A percentile compares a stretch with the other conserved stretches of the same genome.
Evolutionary conservation across 35 echinoderm and acorn worm species (phyloP).

Genomic region (Apostichopus japonicus): DNA sequence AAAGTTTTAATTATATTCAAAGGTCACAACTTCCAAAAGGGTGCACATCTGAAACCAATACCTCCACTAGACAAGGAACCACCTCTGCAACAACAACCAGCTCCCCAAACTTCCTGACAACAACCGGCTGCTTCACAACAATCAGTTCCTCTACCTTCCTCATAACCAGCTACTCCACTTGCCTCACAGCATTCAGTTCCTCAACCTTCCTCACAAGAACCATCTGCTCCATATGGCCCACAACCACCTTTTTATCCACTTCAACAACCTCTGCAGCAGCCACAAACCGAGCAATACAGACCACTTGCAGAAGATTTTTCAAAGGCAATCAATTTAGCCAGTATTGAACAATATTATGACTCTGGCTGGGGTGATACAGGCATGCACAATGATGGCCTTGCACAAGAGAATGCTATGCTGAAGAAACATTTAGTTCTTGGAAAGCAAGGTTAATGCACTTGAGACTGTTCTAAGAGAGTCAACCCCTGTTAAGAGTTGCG

Average conservation of each 20-base stretch:
- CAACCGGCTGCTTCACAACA: background rate
- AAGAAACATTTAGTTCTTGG: background rate
- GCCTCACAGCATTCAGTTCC: background rate
- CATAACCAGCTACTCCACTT: background rate
- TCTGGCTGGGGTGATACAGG: too few relatives aligned
- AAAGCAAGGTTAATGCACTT: background rate
- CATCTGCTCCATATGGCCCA: background rate
- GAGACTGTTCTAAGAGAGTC: conserved; percentile 3
- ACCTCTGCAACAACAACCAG: background rate
- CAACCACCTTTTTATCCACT: background rate
- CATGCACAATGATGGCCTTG: conserved; percentile 13
- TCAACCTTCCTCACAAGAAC: background rate
- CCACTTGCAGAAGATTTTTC: background rate
- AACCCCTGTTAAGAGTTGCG: background rate
- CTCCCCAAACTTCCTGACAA: background rate
- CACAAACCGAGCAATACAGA: background rate
- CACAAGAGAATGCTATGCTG: background rate
- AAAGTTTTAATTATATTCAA: too few relatives aligned
- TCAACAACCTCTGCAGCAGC: conserved; percentile 12
- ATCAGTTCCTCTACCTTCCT: background rate
- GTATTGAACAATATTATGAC: too few relatives aligned
- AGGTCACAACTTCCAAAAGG: conserved; percentile 6
- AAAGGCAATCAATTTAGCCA: background rate
- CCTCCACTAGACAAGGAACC: background rate
- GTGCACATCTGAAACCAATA: background rate